Evolutionary conservation across 2,797 vertebrate species (phyloP), one percentile per base, ranked within the genome.

Genomic region (Danio tinwini): DNA sequence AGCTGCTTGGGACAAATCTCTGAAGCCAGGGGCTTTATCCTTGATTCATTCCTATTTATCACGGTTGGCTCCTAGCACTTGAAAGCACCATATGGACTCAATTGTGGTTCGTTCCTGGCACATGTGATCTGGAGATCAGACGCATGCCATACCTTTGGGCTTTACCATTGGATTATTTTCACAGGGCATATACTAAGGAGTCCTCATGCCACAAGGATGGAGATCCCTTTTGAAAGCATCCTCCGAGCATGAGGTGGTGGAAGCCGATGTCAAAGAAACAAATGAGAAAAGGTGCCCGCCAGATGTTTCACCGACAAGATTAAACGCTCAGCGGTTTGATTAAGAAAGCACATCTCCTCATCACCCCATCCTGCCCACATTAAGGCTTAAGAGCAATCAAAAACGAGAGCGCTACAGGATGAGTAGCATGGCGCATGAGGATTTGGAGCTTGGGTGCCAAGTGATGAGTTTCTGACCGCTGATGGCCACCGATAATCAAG

Each of bases 61-160:
- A 94, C 91, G 92, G 93, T 93, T 92, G 92, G 93, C 94, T 93
- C 93, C 92, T 89, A 91, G 93, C 93, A 95, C 94, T 95, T 96
- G 94, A 96, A 95, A 96, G 95, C 91, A 89, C 93, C 95, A 96
- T 95, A 95, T 95, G 95, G 94, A 94, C 91, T 93, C 94, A 95
- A 95, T 96, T 96, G 95, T 93, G 94, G 94, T 93, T 79, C 90
- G 92, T 92, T 93, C 94, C 93, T 95, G 94, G 94, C 92, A 93
- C 93, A 93, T 91, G 91, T 89, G 88, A 93, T 91, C 92, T 91
- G 92, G 91, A 93, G 93, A 94, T 93, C 93, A 93, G 93, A 95
- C 93, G 92, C 94, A 93, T 93, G 92, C 91, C 78, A 69, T 86
- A 90, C 87, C 87, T 90, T 88, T 42, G 71, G 85, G 85, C 86